Percentiles rank a stretch among this genome's conserved stretches.
These are phyloP conservation scores for Tachina lurida DNA, from an alignment of 2,888 invertebrate genomes.

Conservation along the genomic window DNA sequence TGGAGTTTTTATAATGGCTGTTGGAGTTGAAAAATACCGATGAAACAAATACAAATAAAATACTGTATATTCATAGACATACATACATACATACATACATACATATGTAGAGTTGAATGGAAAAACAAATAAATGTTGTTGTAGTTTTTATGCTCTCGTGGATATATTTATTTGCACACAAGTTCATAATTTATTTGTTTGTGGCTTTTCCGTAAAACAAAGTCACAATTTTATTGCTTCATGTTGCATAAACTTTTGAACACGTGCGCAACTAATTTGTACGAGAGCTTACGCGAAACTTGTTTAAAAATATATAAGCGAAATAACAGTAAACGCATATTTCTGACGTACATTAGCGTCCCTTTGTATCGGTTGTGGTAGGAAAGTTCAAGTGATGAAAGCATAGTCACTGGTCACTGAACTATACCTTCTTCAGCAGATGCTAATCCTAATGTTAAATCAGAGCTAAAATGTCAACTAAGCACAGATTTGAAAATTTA, in stretches of 20 bases:
- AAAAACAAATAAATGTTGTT: conserved; percentile 8
- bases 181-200: conserved; percentile 30
- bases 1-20: conserved; percentile 52
- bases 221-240: conserved; percentile 39
- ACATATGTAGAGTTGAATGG: not conserved
- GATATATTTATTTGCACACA: not conserved
- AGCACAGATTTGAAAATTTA: too few relatives aligned
- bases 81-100: not conserved
- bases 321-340: too few relatives aligned
- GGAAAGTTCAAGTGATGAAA: too few relatives aligned
- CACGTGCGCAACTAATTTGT: not conserved
- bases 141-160: not conserved
- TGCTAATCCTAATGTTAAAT: too few relatives aligned
- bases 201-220: conserved; percentile 10
- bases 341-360: too few relatives aligned
- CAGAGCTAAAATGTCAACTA: too few relatives aligned
- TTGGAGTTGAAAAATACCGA: conserved; percentile 39
- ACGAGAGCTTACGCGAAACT: not conserved
- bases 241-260: conserved; percentile 4
- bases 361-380: too few relatives aligned
- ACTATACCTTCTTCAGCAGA: too few relatives aligned
- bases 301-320: too few relatives aligned
- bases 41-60: conserved; percentile 17
- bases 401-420: too few relatives aligned
- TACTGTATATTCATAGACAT: not conserved